Evolutionary conservation across 2,113 vertebrate genomes (phyloP).

Genomic region (Vireo altiloquus): DNA sequence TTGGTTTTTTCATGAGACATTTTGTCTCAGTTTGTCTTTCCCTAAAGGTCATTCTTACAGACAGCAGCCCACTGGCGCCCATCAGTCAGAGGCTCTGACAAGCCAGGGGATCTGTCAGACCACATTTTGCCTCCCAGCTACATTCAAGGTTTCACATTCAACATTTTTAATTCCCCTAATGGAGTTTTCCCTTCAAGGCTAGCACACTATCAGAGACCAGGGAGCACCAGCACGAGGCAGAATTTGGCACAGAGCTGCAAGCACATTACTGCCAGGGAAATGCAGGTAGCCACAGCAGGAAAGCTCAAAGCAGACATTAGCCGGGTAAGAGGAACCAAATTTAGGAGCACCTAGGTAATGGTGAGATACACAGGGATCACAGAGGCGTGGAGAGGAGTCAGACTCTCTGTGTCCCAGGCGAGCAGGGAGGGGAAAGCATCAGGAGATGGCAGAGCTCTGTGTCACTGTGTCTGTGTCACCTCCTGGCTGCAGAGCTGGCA

Average conservation of each 20-base stretch:
- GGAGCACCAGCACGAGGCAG: background rate
- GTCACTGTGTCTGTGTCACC: background rate
- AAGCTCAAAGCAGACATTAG: background rate
- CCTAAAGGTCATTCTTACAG: constrained; percentile 28
- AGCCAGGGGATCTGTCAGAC: constrained; percentile 21
- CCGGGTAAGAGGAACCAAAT: background rate
- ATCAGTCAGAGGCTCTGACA: constrained; percentile 48
- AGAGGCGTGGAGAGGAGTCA: background rate
- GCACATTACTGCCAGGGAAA: background rate
- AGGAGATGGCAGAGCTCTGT: background rate
- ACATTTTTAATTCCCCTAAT: background rate
- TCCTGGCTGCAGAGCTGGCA: background rate
- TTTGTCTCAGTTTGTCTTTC: constrained; percentile 25
- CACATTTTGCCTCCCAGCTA: background rate
- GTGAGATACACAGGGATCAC: background rate
- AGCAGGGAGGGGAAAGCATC: background rate
- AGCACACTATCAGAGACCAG: background rate
- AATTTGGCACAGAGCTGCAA: background rate
- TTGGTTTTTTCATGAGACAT: background rate
- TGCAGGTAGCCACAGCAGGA: background rate
- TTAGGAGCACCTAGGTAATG: background rate
- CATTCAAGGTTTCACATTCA: background rate
- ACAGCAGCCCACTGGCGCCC: background rate
- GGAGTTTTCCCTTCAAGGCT: background rate
- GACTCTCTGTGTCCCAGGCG: background rate